These are phyloP conservation scores for Melanostoma scalare DNA, from an alignment of 2,888 invertebrate species.

Conservation along the genomic window DNA sequence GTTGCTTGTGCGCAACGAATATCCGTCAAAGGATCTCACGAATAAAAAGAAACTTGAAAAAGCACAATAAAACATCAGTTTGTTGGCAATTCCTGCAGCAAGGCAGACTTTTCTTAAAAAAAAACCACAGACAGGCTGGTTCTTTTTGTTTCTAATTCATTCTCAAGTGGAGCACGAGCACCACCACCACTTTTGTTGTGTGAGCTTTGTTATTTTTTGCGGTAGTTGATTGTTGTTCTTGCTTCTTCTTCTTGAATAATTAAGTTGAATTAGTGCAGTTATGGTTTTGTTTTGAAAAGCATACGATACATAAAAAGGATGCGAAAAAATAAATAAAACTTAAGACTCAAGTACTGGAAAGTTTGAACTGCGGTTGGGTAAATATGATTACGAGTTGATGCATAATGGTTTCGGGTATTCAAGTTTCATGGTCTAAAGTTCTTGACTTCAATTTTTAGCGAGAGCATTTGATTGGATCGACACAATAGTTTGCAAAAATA, in stretches of 20 bases:
- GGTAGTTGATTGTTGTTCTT: slow-evolving; percentile 39
- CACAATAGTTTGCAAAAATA: too few relatives aligned
- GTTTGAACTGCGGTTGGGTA: slow-evolving; percentile 13
- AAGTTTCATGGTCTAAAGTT: too few relatives aligned
- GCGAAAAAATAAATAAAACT: neutral
- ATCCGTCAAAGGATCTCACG: slow-evolving; percentile 26
- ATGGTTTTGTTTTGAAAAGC: slow-evolving; percentile 23
- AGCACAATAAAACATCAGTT: slow-evolving; percentile 30
- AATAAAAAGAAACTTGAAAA: slow-evolving; percentile 18
- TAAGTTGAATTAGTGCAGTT: slow-evolving; percentile 52
- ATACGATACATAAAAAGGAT: slow-evolving; percentile 1
- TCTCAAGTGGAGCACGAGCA: slow-evolving; percentile 9
- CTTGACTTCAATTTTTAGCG: too few relatives aligned
- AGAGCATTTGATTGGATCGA: too few relatives aligned
- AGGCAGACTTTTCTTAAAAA: slow-evolving; percentile 13
- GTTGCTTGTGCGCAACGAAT: slow-evolving; percentile 6
- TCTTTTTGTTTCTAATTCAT: slow-evolving; percentile 37
- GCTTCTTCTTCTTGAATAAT: slow-evolving; percentile 47
- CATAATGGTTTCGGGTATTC: neutral
- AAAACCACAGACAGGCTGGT: slow-evolving; percentile 4
- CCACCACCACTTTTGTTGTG: slow-evolving; percentile 15
- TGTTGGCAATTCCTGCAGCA: slow-evolving; percentile 13
- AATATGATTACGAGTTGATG: slow-evolving; percentile 29
- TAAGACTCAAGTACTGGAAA: slow-evolving; percentile 22
- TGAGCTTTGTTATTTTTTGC: slow-evolving; percentile 37